phyloP scores from a whole-genome alignment of 2,797 vertebrate genomes.

The Chelonia mydas region DNA sequence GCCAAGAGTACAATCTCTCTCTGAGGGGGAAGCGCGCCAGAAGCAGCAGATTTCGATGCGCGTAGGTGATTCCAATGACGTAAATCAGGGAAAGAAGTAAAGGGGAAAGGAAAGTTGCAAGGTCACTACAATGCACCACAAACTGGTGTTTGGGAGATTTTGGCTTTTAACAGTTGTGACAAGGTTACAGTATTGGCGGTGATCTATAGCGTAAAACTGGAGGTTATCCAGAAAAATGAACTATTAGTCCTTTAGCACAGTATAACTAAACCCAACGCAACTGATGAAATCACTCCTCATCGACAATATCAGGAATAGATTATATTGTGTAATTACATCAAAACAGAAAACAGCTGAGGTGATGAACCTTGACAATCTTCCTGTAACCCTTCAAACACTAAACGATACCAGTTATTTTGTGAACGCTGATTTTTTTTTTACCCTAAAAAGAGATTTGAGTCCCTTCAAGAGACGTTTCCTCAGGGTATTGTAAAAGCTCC shows the following conservation, averaged over 20 bases:
- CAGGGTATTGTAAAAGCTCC: slow-evolving; percentile 12
- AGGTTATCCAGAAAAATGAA: background rate
- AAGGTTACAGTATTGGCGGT: background rate
- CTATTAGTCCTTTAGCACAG: background rate
- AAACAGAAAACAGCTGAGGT: background rate
- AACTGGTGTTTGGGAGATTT: background rate
- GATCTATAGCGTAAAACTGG: accelerated
- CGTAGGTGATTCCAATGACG: background rate
- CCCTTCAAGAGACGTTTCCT: slow-evolving; percentile 1
- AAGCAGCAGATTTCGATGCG: background rate
- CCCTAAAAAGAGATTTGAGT: background rate
- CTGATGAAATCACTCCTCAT: background rate
- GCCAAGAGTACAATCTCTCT: accelerated
- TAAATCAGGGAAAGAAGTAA: background rate
- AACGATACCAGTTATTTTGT: background rate
- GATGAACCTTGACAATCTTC: background rate
- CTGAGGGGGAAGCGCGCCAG: background rate
- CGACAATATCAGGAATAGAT: background rate
- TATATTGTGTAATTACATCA: background rate
- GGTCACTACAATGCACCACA: background rate
- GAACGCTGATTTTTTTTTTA: background rate
- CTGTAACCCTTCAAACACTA: background rate
- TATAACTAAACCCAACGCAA: background rate
- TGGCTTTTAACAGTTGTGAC: background rate
- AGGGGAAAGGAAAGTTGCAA: background rate